phyloP scores from a whole-genome alignment of 1,140 invertebrate species.

The Nephotettix cincticeps region DNA sequence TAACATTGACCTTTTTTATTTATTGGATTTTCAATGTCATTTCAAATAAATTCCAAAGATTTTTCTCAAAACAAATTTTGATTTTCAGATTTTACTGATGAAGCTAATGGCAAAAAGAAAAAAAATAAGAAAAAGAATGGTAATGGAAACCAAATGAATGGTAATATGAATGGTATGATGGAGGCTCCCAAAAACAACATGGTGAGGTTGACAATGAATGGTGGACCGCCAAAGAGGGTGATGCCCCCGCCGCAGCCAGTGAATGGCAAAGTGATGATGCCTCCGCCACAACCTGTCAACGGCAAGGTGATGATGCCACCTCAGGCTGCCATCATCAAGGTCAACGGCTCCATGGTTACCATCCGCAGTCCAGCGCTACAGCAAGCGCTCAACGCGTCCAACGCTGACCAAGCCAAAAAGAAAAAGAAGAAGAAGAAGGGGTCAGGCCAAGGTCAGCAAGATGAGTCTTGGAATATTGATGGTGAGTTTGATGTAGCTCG shows the following conservation, averaged over 20 bases:
- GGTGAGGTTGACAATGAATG: conserved; percentile 24
- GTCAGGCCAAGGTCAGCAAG: conserved; percentile 44
- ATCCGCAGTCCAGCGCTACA: conserved; percentile 68
- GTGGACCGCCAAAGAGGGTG: conserved; percentile 3
- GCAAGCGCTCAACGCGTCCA: conserved; percentile 49
- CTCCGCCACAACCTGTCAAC: conserved; percentile 46
- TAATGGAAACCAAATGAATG: conserved; percentile 18
- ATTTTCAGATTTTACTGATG: conserved; percentile 16
- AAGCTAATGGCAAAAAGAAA: conserved; percentile 32
- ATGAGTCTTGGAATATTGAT: conserved; percentile 56
- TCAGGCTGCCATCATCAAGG: conserved; percentile 66
- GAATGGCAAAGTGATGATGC: conserved; percentile 36
- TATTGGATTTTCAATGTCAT: too few species aligned
- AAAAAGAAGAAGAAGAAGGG: conserved; percentile 52
- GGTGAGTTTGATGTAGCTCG: conserved; percentile 47
- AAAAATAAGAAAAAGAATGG: conserved; percentile 41
- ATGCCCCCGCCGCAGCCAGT: conserved; percentile 37
- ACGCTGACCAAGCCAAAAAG: conserved; percentile 49
- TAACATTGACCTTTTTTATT: too few species aligned
- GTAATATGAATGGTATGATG: neutral
- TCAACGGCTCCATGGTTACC: conserved; percentile 76
- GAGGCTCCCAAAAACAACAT: neutral
- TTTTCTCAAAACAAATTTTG: too few species aligned
- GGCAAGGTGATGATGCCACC: conserved; percentile 21
- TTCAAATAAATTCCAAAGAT: too few species aligned